Conservation (phyloP, 2,797 vertebrate genomes). For the Cuculus canorus region DNA sequence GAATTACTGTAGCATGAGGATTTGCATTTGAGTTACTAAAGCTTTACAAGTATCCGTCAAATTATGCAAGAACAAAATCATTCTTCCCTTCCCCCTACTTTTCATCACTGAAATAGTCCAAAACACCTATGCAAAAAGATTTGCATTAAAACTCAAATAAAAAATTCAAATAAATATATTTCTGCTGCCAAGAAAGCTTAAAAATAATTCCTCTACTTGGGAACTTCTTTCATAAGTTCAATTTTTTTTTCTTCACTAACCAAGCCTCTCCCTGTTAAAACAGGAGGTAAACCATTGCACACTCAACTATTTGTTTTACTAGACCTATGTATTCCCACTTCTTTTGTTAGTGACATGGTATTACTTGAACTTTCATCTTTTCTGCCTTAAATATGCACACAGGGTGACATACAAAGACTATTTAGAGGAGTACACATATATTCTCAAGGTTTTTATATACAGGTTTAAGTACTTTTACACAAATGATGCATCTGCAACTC, state of each 20-base stretch:
- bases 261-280: not conserved
- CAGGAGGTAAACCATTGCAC: rapidly evolving
- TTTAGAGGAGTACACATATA: not conserved
- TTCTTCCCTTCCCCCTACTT: not conserved
- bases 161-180: not conserved
- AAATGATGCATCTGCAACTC: not conserved
- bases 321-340: not conserved
- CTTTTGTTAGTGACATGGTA: not conserved
- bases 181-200: not conserved
- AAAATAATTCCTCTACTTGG: not conserved
- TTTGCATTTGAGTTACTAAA: not conserved
- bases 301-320: not conserved
- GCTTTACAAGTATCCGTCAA: not conserved
- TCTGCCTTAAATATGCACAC: not conserved
- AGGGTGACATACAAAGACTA: not conserved
- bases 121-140: not conserved
- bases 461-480: not conserved
- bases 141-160: not conserved
- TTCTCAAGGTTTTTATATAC: not conserved
- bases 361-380: not conserved
- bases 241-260: not conserved
- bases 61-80: not conserved
- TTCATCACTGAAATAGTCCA: not conserved
- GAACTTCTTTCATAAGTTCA: not conserved
- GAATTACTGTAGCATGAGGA: not conserved